Conservation (phyloP, 2,888 invertebrate species). For the Epistrophe grossulariae region DNA sequence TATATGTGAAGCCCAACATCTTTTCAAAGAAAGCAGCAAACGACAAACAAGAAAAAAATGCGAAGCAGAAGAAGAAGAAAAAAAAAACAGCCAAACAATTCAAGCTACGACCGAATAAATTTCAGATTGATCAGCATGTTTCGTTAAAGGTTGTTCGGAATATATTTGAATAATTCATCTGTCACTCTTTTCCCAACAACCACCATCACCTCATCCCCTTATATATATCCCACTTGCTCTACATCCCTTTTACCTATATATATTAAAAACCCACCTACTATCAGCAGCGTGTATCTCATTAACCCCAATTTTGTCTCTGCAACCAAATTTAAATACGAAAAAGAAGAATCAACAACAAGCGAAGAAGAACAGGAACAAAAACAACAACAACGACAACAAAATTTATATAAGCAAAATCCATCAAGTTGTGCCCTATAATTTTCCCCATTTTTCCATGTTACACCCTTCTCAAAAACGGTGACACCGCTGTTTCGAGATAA, state of each 20-base stretch:
- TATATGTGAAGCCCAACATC: slow-evolving; percentile 9
- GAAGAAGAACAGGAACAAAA: background rate
- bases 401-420: slow-evolving; percentile 47
- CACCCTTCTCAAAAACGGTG: slow-evolving; percentile 66
- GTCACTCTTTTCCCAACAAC: slow-evolving; percentile 44
- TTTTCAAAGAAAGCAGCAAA: slow-evolving; percentile 6
- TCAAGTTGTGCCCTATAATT: slow-evolving; percentile 61
- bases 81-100: slow-evolving; percentile 12
- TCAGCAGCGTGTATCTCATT: slow-evolving; percentile 71
- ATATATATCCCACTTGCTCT: background rate
- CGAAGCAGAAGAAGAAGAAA: background rate
- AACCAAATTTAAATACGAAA: slow-evolving; percentile 68
- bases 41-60: slow-evolving; percentile 3
- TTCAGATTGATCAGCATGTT: slow-evolving; percentile 74
- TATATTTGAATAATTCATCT: slow-evolving; percentile 75
- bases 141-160: slow-evolving; percentile 60
- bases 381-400: slow-evolving; percentile 24
- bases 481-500: slow-evolving; percentile 61
- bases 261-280: slow-evolving; percentile 32
- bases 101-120: slow-evolving; percentile 56
- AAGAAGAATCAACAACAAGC: slow-evolving; percentile 24
- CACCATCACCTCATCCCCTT: background rate
- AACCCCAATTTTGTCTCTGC: slow-evolving; percentile 74
- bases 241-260: background rate
- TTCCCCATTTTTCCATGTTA: slow-evolving; percentile 19